Evolutionary conservation across 2,797 vertebrate species (phyloP), one percentile per base, ranked within the genome.

Genomic region (Smutsia temminckii): DNA sequence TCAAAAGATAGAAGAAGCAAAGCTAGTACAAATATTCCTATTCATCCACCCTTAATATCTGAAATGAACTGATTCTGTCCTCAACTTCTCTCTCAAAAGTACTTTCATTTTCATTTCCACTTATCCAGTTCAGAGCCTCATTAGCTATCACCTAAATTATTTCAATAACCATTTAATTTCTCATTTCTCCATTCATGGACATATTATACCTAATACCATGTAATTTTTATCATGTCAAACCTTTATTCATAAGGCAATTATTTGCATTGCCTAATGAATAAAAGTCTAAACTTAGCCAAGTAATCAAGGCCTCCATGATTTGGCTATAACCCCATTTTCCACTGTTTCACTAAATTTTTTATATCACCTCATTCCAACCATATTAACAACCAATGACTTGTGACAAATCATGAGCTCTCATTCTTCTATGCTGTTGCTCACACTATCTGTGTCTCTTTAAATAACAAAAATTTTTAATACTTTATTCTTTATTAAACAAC

Each of bases 401-500:
- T 53, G 6, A 5, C 10, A 89, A 93, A 95, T 17, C 10, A 18
- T 79, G 66, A 63, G 5, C 13, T 90, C 71, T 75, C 57, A 17
- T 69, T 17, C 40, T n/a, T 78, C 51, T 34, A 3, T 91, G n/a
- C 18, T 85, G 2, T 77, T 78, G 5, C 32, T 17, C 8, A 46
- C 13, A 53, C 37, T 74, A 46, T 80, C 18, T 21, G 34, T 81
- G 3, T 71, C 51, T 72, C 37, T 77, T 85, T 85, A 95, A 93
- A 81, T 74, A 81, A 34, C 12, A 85, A 40, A 72, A 87, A 72
- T 29, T 23, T 2, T 64, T 46, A 78, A 2, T 91, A 18, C 10
- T 95, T 90, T 61, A 37, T 89, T 94, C 80, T 87, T 89, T 92
- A 74, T 37, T 86, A 93, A 71, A 85, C 20, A 79, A 68, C 91